Conservation (phyloP, 2,888 invertebrate genomes). For the Busseola fusca region DNA sequence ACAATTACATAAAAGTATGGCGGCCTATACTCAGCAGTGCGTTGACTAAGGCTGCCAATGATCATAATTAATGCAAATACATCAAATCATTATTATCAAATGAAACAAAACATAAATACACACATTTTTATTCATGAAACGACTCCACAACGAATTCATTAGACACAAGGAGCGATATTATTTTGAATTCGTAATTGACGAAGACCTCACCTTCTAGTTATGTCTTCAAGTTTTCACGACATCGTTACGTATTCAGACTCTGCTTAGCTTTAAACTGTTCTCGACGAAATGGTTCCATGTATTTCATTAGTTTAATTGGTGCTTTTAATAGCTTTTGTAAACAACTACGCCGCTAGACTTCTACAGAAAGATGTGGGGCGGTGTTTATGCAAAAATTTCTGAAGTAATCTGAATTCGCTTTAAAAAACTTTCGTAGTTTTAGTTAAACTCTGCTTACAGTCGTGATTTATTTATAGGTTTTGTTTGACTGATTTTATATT, state of each 20-base stretch:
- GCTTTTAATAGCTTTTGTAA: constrained; percentile 46
- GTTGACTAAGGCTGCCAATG: not conserved
- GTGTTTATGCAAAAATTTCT: constrained; percentile 35
- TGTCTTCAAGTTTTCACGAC: constrained; percentile 47
- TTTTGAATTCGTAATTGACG: constrained; percentile 51
- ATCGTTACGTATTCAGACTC: constrained; percentile 58
- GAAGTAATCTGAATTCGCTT: constrained; percentile 31
- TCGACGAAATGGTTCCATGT: constrained; percentile 50
- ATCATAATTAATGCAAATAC: not conserved
- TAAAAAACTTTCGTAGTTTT: constrained; percentile 12
- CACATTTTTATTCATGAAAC: constrained; percentile 43
- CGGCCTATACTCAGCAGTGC: not conserved
- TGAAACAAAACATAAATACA: constrained; percentile 11
- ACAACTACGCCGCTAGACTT: constrained; percentile 31
- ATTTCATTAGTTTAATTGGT: constrained; percentile 54
- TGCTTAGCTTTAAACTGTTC: constrained; percentile 53
- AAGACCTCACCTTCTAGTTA: constrained; percentile 47
- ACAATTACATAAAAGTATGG: not conserved
- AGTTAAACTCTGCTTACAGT: constrained; percentile 20
- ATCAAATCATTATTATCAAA: constrained; percentile 1
- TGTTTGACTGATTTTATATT: constrained; percentile 30
- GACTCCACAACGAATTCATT: constrained; percentile 34
- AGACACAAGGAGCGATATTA: constrained; percentile 37
- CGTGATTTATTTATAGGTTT: constrained; percentile 36
- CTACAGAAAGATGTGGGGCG: constrained; percentile 28